Percentiles rank a stretch among this genome's conserved stretches.
phyloP scores from a whole-genome alignment of 2,797 vertebrate genomes.

The Nyctibius grandis region DNA sequence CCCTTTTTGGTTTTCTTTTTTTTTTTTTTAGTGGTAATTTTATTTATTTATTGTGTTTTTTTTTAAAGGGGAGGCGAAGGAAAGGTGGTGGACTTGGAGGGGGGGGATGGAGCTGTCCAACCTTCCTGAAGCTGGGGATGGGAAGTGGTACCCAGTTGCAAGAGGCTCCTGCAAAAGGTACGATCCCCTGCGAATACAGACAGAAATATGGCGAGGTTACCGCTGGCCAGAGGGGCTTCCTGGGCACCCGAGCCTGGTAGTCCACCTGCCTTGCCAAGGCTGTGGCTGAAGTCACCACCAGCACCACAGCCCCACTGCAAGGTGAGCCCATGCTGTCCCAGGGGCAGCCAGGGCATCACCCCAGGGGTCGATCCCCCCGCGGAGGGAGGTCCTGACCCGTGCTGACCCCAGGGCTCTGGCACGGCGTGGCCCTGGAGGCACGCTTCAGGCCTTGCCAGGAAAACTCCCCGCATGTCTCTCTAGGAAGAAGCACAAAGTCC shows the following conservation, averaged over 20 bases:
- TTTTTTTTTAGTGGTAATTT: not conserved
- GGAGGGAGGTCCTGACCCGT: too few species aligned
- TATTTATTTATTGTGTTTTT: not conserved
- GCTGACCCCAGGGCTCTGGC: not conserved
- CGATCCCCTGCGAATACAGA: accelerated
- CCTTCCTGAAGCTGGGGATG: not conserved
- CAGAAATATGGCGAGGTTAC: not conserved
- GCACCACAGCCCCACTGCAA: not conserved
- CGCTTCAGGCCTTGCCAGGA: not conserved
- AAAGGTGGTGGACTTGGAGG: not conserved
- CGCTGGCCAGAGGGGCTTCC: not conserved
- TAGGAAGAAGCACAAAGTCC: too few species aligned
- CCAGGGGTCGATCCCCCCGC: too few species aligned
- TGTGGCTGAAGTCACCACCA: not conserved
- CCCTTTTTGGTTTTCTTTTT: not conserved
- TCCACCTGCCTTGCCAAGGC: not conserved
- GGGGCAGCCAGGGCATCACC: too few species aligned
- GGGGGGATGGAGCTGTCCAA: not conserved
- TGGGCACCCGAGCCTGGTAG: not conserved
- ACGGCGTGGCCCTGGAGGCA: accelerated
- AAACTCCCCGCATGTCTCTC: not conserved
- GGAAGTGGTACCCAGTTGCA: not conserved
- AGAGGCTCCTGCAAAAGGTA: not conserved
- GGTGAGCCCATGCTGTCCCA: too few species aligned
- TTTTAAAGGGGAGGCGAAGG: not conserved